These are phyloP conservation scores for Eulimnadia texana DNA, from an alignment of 1,140 invertebrate genomes.

Conservation along the genomic window DNA sequence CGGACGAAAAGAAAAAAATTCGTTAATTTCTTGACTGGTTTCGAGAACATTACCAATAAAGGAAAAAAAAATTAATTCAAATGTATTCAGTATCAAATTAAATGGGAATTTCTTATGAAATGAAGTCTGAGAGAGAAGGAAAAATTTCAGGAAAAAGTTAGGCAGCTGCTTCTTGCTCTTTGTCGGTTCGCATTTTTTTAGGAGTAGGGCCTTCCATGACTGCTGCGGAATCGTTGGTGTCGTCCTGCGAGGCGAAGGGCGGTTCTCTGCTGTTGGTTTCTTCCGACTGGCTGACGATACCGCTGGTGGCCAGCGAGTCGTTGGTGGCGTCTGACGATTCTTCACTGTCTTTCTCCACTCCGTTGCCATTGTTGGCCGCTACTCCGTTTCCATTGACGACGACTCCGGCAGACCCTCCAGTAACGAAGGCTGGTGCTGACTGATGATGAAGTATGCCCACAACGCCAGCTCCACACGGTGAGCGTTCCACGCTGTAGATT, in stretches of 20 bases:
- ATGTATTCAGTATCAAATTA: too few species aligned
- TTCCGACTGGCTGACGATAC: not conserved
- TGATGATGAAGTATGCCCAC: slow-evolving; percentile 76
- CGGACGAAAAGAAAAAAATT: too few species aligned
- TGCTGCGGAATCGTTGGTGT: not conserved
- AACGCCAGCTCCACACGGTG: slow-evolving; percentile 74
- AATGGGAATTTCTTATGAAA: too few species aligned
- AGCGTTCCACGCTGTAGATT: slow-evolving; percentile 46
- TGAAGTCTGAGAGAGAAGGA: not conserved
- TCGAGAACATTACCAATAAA: too few species aligned
- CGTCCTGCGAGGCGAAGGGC: not conserved
- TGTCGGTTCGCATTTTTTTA: not conserved
- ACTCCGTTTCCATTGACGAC: slow-evolving; percentile 19
- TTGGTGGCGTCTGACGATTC: slow-evolving; percentile 14
- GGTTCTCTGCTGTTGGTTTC: not conserved
- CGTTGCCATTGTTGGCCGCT: slow-evolving; percentile 16
- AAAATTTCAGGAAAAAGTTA: not conserved
- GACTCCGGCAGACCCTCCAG: slow-evolving; percentile 52
- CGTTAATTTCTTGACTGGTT: too few species aligned
- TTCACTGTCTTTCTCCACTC: slow-evolving; percentile 10
- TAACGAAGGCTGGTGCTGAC: slow-evolving; percentile 64
- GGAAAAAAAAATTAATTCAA: too few species aligned
- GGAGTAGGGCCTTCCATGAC: not conserved
- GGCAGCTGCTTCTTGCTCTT: not conserved
- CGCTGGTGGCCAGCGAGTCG: slow-evolving; percentile 3